Evolutionary conservation across 2,113 vertebrate genomes (phyloP).

Genomic region (Clinocottus analis): DNA sequence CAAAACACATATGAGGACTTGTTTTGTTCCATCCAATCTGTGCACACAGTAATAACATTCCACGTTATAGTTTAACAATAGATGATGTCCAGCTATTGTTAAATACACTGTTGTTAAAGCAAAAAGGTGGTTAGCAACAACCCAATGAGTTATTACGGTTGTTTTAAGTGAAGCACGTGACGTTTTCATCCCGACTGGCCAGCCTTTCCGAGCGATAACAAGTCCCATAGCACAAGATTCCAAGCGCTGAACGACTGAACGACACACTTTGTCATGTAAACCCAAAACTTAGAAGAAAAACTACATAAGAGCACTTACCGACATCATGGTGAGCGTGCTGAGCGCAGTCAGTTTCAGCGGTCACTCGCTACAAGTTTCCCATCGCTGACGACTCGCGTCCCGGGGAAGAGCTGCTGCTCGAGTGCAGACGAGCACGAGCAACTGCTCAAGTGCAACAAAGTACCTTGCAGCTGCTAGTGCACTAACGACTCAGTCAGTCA

Average conservation of each 20-base stretch:
- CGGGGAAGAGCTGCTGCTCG: neutral
- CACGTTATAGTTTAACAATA: too few relatives aligned
- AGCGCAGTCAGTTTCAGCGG: neutral
- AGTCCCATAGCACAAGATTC: neutral
- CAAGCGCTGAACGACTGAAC: neutral
- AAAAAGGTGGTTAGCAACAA: neutral
- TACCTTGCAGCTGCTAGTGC: too few relatives aligned
- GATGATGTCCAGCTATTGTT: neutral
- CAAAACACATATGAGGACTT: too few relatives aligned
- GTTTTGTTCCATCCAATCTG: neutral
- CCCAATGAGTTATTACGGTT: too few relatives aligned
- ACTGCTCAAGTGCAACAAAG: neutral
- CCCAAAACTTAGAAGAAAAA: neutral
- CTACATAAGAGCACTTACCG: slow-evolving; percentile 51
- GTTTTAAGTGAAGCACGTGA: too few relatives aligned
- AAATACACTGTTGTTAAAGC: too few relatives aligned
- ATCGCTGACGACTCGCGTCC: slow-evolving; percentile 1
- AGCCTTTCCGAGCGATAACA: neutral
- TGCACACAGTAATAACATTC: too few relatives aligned
- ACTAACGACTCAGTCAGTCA: neutral
- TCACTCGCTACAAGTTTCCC: neutral
- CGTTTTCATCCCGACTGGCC: neutral
- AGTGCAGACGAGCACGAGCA: neutral
- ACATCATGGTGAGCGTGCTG: slow-evolving; percentile 58
- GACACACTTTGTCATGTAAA: neutral